A percentile compares a stretch with the other conserved stretches of the same genome.
Evolutionary conservation across 1,140 invertebrate genomes (phyloP).

Genomic region (Drosophila sp.): DNA sequence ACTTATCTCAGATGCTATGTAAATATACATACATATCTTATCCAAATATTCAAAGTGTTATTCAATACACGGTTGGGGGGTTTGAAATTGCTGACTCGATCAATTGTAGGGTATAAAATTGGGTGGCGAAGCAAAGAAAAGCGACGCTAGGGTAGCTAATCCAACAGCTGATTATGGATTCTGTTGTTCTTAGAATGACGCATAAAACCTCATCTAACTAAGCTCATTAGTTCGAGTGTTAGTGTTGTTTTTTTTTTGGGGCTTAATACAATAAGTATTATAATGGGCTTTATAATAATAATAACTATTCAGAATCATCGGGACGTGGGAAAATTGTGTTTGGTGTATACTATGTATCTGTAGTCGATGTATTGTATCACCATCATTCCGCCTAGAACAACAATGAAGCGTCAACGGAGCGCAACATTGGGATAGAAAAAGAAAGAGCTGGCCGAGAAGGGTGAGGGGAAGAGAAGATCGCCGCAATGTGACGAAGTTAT

Average conservation of each 20-base stretch:
- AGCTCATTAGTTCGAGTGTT: constrained; percentile 2
- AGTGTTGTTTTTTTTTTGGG: not conserved
- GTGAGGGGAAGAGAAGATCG: not conserved
- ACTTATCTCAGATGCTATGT: too few species aligned
- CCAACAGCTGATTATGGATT: too few species aligned
- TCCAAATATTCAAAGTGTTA: too few species aligned
- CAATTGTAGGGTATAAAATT: too few species aligned
- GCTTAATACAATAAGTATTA: constrained; percentile 7
- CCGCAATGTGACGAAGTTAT: constrained; percentile 9
- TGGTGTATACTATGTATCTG: not conserved
- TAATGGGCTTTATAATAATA: constrained; percentile 12
- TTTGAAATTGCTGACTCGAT: too few species aligned
- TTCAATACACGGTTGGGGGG: too few species aligned
- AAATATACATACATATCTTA: not conserved
- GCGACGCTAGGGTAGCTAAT: too few species aligned
- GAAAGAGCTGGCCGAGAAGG: not conserved
- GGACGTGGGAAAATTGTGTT: constrained; percentile 2
- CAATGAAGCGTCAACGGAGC: constrained; percentile 8
- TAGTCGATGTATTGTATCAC: constrained; percentile 6
- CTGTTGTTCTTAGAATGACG: not conserved
- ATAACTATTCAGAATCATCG: constrained; percentile 11
- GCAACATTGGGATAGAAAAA: constrained; percentile 7
- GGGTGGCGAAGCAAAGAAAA: too few species aligned
- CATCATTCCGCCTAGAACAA: not conserved
- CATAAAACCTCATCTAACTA: not conserved